Conservation (phyloP, 2,888 invertebrate genomes). For the Parnassius orleans region DNA sequence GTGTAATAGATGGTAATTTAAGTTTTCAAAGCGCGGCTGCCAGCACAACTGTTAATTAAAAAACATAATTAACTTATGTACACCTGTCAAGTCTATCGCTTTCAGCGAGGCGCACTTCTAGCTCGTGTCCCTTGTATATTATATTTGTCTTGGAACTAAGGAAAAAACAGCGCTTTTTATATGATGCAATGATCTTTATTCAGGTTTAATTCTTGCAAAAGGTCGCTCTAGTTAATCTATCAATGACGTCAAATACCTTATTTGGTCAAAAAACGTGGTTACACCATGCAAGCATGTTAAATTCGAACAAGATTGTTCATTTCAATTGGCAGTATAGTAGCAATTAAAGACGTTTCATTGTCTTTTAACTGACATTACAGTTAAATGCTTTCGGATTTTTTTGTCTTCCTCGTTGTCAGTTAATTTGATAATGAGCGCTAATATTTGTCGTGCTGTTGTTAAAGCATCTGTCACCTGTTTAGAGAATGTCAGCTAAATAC, state of each 20-base stretch:
- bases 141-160: neutral
- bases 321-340: constrained; percentile 28
- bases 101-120: constrained; percentile 12
- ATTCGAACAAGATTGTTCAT: constrained; percentile 44
- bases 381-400: constrained; percentile 7
- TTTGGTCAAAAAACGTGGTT: constrained; percentile 52
- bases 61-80: constrained; percentile 49
- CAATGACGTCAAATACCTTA: constrained; percentile 52
- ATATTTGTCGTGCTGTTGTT: constrained; percentile 1
- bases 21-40: constrained; percentile 41
- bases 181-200: neutral
- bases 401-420: constrained; percentile 13
- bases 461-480: constrained; percentile 17
- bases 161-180: neutral
- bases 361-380: constrained; percentile 9
- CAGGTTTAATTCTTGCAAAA: constrained; percentile 36
- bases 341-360: constrained; percentile 13
- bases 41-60: constrained; percentile 60
- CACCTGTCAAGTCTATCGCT: constrained; percentile 53
- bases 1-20: constrained; percentile 7
- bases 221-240: constrained; percentile 57
- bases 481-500: constrained; percentile 7
- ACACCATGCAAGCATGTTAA: constrained; percentile 56
- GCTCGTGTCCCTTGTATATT: constrained; percentile 5
- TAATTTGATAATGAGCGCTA: constrained; percentile 8